Percentiles rank a stretch among this genome's conserved stretches.
phyloP scores from a whole-genome alignment of 2,888 invertebrate genomes.

The Scotopteryx bipunctaria region DNA sequence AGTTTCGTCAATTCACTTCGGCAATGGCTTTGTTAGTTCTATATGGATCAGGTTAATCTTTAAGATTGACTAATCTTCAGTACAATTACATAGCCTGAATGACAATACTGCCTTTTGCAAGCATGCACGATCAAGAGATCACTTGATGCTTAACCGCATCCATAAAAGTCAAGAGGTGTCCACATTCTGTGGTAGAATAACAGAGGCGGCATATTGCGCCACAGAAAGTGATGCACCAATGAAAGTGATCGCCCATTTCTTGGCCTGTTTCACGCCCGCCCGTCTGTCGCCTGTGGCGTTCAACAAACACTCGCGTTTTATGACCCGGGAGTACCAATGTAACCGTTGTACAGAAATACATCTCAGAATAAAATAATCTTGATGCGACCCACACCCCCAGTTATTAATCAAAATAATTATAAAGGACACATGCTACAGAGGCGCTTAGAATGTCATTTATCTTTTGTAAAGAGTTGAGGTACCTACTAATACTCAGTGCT shows the following conservation, averaged over 20 bases:
- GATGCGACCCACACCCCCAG: conserved; percentile 1
- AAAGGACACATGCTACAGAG: neutral
- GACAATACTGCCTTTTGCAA: neutral
- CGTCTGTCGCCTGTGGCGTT: conserved; percentile 42
- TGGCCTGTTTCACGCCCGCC: conserved; percentile 32
- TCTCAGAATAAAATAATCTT: conserved; percentile 5
- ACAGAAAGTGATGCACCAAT: conserved; percentile 55
- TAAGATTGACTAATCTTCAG: conserved; percentile 26
- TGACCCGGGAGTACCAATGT: conserved; percentile 31
- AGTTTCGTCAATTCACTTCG: conserved; percentile 7
- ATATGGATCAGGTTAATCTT: conserved; percentile 25
- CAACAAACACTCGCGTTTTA: conserved; percentile 42
- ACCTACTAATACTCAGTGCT: neutral
- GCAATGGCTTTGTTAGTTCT: conserved; percentile 17
- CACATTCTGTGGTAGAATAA: conserved; percentile 14
- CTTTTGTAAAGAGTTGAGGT: conserved; percentile 6
- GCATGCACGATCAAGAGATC: neutral
- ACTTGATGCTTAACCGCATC: conserved; percentile 1
- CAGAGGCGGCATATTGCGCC: conserved; percentile 41
- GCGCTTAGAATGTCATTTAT: conserved; percentile 3
- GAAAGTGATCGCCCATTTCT: conserved; percentile 56
- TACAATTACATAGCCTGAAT: too few species aligned
- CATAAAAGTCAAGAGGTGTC: conserved; percentile 6
- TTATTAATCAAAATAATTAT: too few species aligned
- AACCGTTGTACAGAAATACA: conserved; percentile 17